These are phyloP conservation scores for Asobara japonica DNA, from an alignment of 1,140 invertebrate genomes.

Conservation along the genomic window DNA sequence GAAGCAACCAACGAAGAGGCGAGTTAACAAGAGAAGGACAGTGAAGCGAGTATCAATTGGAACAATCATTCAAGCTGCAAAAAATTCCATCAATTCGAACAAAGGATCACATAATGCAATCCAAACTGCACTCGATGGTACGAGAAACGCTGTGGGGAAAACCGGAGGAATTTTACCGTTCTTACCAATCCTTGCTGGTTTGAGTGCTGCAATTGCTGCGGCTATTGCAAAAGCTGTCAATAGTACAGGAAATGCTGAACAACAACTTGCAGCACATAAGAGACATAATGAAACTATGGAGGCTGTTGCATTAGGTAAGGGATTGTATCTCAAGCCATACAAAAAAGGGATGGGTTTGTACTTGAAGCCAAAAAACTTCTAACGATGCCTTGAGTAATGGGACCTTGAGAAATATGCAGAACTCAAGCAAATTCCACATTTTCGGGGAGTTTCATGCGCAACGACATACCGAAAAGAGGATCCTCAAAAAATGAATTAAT, in stretches of 20 bases:
- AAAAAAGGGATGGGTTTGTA: constrained; percentile 47
- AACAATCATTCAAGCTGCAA: neutral
- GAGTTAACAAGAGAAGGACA: neutral
- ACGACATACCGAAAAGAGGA: neutral
- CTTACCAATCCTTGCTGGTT: constrained; percentile 32
- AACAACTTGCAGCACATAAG: constrained; percentile 40
- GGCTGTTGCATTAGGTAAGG: constrained; percentile 49
- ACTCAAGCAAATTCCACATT: neutral
- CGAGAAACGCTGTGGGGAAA: constrained; percentile 37
- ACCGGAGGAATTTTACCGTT: constrained; percentile 30
- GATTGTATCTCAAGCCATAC: constrained; percentile 52
- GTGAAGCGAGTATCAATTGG: neutral
- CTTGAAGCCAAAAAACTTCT: neutral
- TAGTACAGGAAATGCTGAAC: constrained; percentile 42
- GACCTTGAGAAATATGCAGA: constrained; percentile 23
- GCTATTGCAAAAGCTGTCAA: constrained; percentile 44
- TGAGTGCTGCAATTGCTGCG: constrained; percentile 37
- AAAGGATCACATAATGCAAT: neutral
- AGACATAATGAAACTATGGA: constrained; percentile 51
- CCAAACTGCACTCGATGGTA: constrained; percentile 25
- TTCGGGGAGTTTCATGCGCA: neutral
- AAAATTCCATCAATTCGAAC: neutral
- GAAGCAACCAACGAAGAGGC: neutral
- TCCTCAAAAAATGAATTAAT: neutral
- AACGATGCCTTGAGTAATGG: too few species aligned